These are phyloP conservation scores for Lobophora halterata DNA, from an alignment of 2,888 invertebrate species.

Conservation along the genomic window DNA sequence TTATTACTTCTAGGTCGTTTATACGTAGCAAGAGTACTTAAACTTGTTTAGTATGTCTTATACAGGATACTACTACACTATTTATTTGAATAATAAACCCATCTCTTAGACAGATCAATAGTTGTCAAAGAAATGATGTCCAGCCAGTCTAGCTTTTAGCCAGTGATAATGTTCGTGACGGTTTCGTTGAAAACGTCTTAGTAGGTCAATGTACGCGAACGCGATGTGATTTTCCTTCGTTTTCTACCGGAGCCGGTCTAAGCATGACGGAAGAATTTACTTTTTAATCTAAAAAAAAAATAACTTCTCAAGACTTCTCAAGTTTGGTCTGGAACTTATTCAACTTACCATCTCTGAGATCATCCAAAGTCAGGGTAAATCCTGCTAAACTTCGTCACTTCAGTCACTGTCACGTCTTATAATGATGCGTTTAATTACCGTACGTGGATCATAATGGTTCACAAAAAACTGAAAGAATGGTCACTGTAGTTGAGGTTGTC, in stretches of 20 bases:
- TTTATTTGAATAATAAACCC: too few species aligned
- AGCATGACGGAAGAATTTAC: conserved; percentile 17
- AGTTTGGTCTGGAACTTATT: too few species aligned
- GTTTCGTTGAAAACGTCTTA: conserved; percentile 38
- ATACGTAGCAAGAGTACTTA: conserved; percentile 3
- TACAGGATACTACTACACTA: too few species aligned
- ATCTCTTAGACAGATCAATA: too few species aligned
- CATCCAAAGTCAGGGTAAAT: conserved; percentile 43
- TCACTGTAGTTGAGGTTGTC: conserved; percentile 57
- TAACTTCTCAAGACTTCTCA: too few species aligned
- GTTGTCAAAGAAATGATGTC: too few species aligned
- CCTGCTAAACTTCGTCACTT: conserved; percentile 59
- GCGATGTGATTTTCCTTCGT: conserved; percentile 49
- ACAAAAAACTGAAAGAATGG: conserved; percentile 54
- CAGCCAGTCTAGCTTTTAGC: too few species aligned
- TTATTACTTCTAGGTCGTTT: too few species aligned
- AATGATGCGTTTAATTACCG: conserved; percentile 45
- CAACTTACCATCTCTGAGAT: conserved; percentile 57
- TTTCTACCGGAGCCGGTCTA: conserved; percentile 25
- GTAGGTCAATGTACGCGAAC: conserved; percentile 59
- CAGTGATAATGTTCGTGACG: conserved; percentile 50
- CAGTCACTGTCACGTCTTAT: conserved; percentile 58
- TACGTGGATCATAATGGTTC: conserved; percentile 58
- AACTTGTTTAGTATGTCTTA: too few species aligned
- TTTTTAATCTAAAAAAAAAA: too few species aligned